These are phyloP conservation scores for Caracal caracal DNA, from an alignment of 2,113 vertebrate genomes.

Conservation along the genomic window DNA sequence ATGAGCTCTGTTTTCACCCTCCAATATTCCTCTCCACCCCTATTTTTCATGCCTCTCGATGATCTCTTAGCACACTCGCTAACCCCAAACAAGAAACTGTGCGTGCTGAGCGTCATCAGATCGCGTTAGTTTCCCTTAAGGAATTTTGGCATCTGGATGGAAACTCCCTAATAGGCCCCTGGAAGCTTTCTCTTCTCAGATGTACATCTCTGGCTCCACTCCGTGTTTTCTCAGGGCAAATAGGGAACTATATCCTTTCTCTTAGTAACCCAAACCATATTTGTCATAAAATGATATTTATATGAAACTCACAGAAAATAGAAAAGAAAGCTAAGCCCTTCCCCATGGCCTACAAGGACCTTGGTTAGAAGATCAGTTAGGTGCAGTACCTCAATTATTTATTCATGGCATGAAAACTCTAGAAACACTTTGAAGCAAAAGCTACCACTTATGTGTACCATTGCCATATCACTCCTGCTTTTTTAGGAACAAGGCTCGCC, in stretches of 20 bases:
- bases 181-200: not conserved
- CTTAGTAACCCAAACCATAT: not conserved
- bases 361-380: not conserved
- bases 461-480: not conserved
- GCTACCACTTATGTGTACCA: not conserved
- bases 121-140: not conserved
- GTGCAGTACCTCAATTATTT: not conserved
- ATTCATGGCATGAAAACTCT: not conserved
- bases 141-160: constrained; percentile 32
- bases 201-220: not conserved
- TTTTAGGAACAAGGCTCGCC: not conserved
- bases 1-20: constrained; percentile 55
- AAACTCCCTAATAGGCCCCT: not conserved
- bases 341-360: not conserved
- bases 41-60: not conserved
- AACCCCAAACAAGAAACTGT: constrained; percentile 7
- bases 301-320: not conserved
- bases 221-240: not conserved
- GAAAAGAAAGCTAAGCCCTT: not conserved
- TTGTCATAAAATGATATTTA: not conserved
- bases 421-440: not conserved
- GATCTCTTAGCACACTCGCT: not conserved
- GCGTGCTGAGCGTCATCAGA: not conserved
- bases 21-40: not conserved
- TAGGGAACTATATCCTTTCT: not conserved